Conservation (phyloP, 2,113 vertebrate species). For the Silurus asotus region DNA sequence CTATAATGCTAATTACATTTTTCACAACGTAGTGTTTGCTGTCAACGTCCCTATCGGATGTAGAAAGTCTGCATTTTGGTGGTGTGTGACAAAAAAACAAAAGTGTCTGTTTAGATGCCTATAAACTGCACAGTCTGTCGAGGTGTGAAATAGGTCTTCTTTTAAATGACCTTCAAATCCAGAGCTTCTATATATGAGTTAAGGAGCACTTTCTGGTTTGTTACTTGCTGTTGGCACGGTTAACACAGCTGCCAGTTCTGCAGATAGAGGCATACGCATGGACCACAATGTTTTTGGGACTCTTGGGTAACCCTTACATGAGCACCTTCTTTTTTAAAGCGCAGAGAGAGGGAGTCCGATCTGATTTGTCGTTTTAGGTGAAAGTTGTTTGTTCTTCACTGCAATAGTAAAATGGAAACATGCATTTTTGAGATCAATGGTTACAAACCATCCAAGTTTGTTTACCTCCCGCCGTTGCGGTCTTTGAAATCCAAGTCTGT, state of each 20-base stretch:
- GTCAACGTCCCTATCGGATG: not conserved
- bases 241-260: not conserved
- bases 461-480: not conserved
- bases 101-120: not conserved
- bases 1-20: not conserved
- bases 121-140: not conserved
- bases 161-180: not conserved
- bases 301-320: not conserved
- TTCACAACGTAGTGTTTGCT: not conserved
- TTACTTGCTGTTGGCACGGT: not conserved
- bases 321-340: not conserved
- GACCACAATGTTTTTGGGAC: not conserved
- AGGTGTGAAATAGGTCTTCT: not conserved
- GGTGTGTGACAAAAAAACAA: not conserved
- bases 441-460: constrained; percentile 15
- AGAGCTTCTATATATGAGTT: not conserved
- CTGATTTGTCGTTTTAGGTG: not conserved
- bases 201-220: not conserved
- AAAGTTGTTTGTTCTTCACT: not conserved
- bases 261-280: not conserved
- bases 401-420: not conserved
- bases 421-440: not conserved
- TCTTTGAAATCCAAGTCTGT: constrained; percentile 25
- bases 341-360: not conserved
- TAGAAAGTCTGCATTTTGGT: not conserved